Conservation (phyloP, 1,140 invertebrate genomes). For the Hylaeus volcanicus region DNA sequence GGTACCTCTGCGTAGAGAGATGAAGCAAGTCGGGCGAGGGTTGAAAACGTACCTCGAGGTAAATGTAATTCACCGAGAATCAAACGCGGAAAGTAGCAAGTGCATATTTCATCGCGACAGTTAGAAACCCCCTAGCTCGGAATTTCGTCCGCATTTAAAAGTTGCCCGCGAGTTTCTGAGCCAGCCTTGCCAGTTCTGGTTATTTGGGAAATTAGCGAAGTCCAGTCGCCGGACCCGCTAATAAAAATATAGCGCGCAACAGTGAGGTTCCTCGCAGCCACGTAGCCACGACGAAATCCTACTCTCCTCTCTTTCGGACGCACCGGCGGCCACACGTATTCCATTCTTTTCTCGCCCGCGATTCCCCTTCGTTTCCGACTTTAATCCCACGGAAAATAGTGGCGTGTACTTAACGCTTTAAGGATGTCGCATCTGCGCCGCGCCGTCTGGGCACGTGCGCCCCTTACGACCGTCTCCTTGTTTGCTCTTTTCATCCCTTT, state of each 20-base stretch:
- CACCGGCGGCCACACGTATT: not conserved
- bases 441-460: conserved; percentile 52
- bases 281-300: conserved; percentile 37
- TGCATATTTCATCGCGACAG: no score
- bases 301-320: not conserved
- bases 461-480: conserved; percentile 22
- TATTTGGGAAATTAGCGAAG: conserved; percentile 53
- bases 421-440: conserved; percentile 60
- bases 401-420: conserved; percentile 63
- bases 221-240: conserved; percentile 33
- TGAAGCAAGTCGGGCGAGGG: no score
- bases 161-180: not conserved
- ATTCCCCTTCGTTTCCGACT: conserved; percentile 55
- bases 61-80: no score
- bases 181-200: not conserved
- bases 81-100: no score
- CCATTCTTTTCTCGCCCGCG: conserved; percentile 1
- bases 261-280: conserved; percentile 21
- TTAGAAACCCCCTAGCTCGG: no score
- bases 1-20: no score
- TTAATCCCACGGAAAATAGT: conserved; percentile 62
- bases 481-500: conserved; percentile 1
- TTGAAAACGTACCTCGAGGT: no score
- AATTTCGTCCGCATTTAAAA: not conserved
- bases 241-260: conserved; percentile 58